Evolutionary conservation across 2,797 vertebrate genomes (phyloP), one percentile per base, ranked within the genome.

Genomic region (Crocodylus rhombifer): DNA sequence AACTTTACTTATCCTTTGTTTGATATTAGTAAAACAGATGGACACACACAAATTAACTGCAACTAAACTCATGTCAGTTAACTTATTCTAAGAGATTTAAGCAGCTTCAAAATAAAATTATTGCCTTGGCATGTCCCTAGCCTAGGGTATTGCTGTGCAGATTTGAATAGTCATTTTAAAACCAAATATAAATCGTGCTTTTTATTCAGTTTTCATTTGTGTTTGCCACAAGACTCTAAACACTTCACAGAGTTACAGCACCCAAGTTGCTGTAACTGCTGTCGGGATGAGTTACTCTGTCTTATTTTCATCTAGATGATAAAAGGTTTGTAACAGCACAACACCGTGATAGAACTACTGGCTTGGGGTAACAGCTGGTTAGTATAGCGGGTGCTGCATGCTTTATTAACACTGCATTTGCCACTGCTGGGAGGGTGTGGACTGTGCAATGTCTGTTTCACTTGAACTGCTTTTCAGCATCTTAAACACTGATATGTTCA

Each of bases 141-240:
- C 84, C 80, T 25, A 79, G 88, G 86, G n/a, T 93, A 78, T 94
- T 94, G 95, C 91, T 86, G 90, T 74, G 64, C 80, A 91, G 91
- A 94, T 94, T 92, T 96, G 92, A 91, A 95, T 96, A 94, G 96
- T 95, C 90, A 91, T 95, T 96, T 95, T 94, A 90, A 93, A 95
- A 82, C 65, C 42, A 64, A 91, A 88, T 92, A 89, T 96, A 95
- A 95, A 94, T 91, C 80, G 91, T 95, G 92, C 33, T 74, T 88
- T 67, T 42, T 84, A 5, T 91, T 91, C 90, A 91, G 58, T 73
- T 90, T 94, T 64, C 21, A 57, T 93, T 93, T 89, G 77, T 92
- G 93, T 76, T 88, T 93, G 69, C 82, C 77, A 33, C 0, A 0
- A 81, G 15, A 28, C 58, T 82, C 0, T 0, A 51, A 56, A 71